Conservation (phyloP, 2,113 vertebrate genomes). For the Psilopsiagon aymara region DNA sequence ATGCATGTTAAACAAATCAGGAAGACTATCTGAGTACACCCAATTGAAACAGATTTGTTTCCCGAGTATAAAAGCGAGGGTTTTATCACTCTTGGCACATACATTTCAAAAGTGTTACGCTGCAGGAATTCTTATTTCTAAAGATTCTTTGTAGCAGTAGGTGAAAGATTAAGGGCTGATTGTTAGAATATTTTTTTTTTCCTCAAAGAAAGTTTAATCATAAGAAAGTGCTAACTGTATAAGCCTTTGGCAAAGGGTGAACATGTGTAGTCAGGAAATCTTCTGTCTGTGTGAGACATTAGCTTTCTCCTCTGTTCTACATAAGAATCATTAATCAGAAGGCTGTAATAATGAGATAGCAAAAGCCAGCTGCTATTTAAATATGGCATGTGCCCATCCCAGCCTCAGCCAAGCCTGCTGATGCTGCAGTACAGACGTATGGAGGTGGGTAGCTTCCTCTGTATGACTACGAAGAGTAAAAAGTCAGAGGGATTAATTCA, state of each 20-base stretch:
- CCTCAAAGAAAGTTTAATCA: not conserved
- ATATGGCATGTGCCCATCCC: not conserved
- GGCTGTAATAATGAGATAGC: not conserved
- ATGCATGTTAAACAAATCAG: constrained; percentile 16
- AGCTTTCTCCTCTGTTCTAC: not conserved
- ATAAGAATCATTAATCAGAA: not conserved
- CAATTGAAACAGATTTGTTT: constrained; percentile 26
- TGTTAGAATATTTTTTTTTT: not conserved
- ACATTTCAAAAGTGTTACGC: not conserved
- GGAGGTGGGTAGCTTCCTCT: not conserved
- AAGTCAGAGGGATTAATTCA: not conserved
- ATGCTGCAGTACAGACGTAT: not conserved
- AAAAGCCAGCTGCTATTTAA: not conserved
- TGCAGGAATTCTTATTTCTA: not conserved
- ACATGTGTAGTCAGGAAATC: not conserved
- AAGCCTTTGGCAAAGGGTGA: not conserved
- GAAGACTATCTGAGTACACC: not conserved
- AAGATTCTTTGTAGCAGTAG: not conserved
- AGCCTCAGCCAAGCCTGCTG: not conserved
- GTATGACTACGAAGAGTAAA: not conserved
- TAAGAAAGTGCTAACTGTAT: not conserved
- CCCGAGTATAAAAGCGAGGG: not conserved
- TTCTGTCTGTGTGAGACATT: accelerated
- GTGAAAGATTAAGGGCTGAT: not conserved
- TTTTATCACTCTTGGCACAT: not conserved